Conservation (phyloP, 2,888 invertebrate species). For the Hypercompe scribonia region DNA sequence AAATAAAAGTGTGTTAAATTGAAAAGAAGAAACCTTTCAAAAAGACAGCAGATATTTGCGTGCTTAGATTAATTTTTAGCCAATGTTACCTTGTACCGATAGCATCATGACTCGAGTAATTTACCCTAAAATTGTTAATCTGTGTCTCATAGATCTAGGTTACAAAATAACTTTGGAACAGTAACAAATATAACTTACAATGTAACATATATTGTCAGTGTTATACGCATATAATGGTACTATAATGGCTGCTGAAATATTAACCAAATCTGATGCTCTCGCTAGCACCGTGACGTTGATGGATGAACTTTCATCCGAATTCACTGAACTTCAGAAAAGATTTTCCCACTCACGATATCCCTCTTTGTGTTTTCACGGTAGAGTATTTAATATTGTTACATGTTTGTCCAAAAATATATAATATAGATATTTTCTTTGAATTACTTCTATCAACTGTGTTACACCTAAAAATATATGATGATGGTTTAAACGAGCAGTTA, state of each 20-base stretch:
- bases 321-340: slow-evolving; percentile 8
- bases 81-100: background rate
- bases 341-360: slow-evolving; percentile 9
- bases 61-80: background rate
- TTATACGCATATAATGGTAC: slow-evolving; percentile 5
- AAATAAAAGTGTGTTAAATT: too few relatives aligned
- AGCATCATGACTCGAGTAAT: background rate
- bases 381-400: background rate
- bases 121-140: background rate
- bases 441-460: background rate
- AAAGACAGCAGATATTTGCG: background rate
- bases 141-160: background rate
- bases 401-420: background rate
- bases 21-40: background rate
- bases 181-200: background rate
- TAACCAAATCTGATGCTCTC: slow-evolving; percentile 10
- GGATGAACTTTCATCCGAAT: slow-evolving; percentile 5
- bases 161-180: background rate
- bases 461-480: too few relatives aligned
- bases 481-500: too few relatives aligned
- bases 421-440: too few relatives aligned
- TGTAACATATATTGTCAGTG: background rate
- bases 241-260: slow-evolving; percentile 4
- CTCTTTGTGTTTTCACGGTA: background rate
- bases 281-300: slow-evolving; percentile 12